Conservation (phyloP, 2,888 invertebrate genomes). For the Esperia sulphurella region DNA sequence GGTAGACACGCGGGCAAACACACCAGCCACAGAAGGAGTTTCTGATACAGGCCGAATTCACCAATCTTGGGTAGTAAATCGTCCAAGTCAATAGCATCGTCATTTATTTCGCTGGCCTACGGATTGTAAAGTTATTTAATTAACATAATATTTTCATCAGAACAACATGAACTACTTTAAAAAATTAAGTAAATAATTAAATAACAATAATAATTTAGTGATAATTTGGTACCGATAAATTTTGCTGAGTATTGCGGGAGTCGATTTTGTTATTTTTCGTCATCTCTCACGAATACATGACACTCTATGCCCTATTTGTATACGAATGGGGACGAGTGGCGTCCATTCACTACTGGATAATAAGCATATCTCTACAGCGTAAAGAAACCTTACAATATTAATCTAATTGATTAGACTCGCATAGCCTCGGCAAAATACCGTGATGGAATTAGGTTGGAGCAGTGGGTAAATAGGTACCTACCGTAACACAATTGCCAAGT, state of each 20-base stretch:
- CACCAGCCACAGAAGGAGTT: constrained; percentile 89
- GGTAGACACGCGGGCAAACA: constrained; percentile 94
- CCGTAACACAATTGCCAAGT: too few relatives aligned
- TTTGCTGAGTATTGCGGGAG: constrained; percentile 38
- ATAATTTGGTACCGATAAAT: constrained; percentile 52
- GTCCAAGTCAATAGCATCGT: constrained; percentile 86
- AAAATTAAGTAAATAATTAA: background rate
- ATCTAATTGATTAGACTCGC: constrained; percentile 66
- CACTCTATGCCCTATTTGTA: constrained; percentile 16
- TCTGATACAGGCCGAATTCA: constrained; percentile 94
- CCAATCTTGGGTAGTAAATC: constrained; percentile 91
- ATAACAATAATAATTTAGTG: constrained; percentile 3
- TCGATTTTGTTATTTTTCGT: constrained; percentile 36
- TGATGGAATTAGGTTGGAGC: background rate
- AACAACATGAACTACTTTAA: background rate
- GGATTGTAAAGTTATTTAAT: background rate
- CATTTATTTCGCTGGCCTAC: constrained; percentile 28
- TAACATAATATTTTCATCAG: background rate
- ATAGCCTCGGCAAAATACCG: background rate
- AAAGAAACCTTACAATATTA: constrained; percentile 62
- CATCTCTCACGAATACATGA: constrained; percentile 28
- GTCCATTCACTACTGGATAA: constrained; percentile 38
- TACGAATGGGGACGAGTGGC: constrained; percentile 15
- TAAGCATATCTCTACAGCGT: constrained; percentile 38
- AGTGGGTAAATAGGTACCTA: too few relatives aligned